Conservation (phyloP, 2,113 vertebrate species). For the Ochotona princeps region DNA sequence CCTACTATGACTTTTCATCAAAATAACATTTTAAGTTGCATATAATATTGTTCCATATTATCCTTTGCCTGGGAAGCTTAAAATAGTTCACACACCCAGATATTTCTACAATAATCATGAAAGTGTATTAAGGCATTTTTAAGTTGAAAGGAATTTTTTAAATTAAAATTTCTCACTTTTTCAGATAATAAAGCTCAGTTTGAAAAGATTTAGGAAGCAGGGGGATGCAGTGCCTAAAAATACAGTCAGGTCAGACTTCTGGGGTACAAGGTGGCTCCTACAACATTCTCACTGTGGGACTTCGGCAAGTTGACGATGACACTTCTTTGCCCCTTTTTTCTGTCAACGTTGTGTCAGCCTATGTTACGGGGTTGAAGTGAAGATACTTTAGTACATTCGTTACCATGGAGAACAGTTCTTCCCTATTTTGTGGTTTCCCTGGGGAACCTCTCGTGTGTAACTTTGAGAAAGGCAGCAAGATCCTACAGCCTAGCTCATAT, state of each 20-base stretch:
- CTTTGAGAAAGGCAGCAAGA: neutral
- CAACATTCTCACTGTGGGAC: rapidly evolving
- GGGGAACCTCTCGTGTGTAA: neutral
- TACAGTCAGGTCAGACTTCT: rapidly evolving
- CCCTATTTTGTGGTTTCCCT: neutral
- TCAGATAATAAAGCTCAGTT: conserved; percentile 44
- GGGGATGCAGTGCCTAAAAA: neutral
- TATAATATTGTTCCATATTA: conserved; percentile 60
- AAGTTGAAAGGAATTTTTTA: conserved; percentile 51
- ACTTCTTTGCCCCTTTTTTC: neutral
- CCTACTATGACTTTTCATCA: conserved; percentile 69
- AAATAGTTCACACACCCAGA: conserved; percentile 58
- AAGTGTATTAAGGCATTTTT: conserved; percentile 44
- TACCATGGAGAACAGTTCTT: neutral
- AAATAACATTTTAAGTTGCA: conserved; percentile 68
- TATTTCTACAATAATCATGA: conserved; percentile 61
- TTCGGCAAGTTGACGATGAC: neutral
- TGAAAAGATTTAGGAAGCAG: neutral
- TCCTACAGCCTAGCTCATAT: neutral
- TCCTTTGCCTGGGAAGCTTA: conserved; percentile 45
- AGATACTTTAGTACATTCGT: neutral
- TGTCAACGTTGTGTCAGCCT: neutral
- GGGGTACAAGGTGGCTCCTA: no score
- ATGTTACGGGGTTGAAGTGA: neutral
- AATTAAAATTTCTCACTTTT: conserved; percentile 16